Base-by-base conservation (phyloP, 1,140 invertebrate species). In the Bombus breviceps region DNA sequence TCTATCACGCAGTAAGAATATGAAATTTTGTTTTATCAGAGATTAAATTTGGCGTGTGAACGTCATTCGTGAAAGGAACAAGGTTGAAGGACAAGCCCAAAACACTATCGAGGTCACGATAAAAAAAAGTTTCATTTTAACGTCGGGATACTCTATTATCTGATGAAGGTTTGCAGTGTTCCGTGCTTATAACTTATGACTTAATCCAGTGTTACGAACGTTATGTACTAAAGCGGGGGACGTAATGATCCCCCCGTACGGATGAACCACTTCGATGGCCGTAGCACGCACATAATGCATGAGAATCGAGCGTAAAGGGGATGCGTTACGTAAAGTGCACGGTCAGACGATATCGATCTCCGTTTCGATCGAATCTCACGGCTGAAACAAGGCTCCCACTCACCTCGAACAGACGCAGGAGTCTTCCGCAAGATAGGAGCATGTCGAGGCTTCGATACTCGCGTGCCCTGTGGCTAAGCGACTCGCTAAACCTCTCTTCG, bases 121-220 rank as follows among this genome's bases (percentile, higher is more conserved):
- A 6, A 74, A 53, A 53, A 47, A 12, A 22, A 12, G n/a, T 53
- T 12, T 83, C 87, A 86, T 88, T 71, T 34, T 37, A 32, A 72
- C 69, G 34, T 66, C 75, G 22, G 66, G 78, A 85, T 74, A 77
- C 71, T 81, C 86, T 88, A 84, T 86, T 89, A 86, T 86, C 89
- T 86, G 86, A 89, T 90, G 78, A 75, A 43, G 59, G 62, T 57
- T 41, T 57, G 25, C 66, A 71, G 69, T 82, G 73, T 73, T 71
- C 59, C 43, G 43, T 68, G 86, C 87, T 91, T 92, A 89, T 87
- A 86, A 92, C 87, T 94, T 94, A 94, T 93, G 92, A 92, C 93
- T 94, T 94, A 94, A 94, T 94, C 92, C 91, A 83, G 83, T 74
- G 91, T 92, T 92, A 79, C 88, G 82, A 87, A 79, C 85, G 76